These are phyloP conservation scores for Eufriesea mexicana DNA, from an alignment of 1,140 invertebrate species.

Conservation along the genomic window DNA sequence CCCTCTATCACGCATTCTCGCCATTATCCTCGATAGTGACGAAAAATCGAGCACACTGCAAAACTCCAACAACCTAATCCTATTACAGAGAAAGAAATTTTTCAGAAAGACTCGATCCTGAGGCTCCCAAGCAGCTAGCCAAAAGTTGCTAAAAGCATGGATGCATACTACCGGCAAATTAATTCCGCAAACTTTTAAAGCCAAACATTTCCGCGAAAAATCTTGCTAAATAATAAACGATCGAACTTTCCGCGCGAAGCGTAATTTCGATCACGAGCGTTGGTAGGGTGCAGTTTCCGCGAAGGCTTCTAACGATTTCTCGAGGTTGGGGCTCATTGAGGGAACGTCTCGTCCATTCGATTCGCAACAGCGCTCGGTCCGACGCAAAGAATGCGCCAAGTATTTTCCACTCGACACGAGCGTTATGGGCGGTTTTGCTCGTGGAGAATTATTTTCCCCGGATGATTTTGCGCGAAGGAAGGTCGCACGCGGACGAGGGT, in stretches of 20 bases:
- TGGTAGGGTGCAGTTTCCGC: not conserved
- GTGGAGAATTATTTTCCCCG: not conserved
- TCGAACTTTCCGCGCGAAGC: not conserved
- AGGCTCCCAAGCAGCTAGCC: too few species aligned
- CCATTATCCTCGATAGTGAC: too few species aligned
- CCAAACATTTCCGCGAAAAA: not conserved
- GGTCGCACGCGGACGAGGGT: not conserved
- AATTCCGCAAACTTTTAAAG: not conserved
- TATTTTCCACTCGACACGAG: not conserved
- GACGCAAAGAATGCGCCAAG: not conserved
- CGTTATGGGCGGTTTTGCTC: not conserved
- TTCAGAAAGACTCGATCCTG: too few species aligned
- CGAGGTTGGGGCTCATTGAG: not conserved
- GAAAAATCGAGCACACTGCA: too few species aligned
- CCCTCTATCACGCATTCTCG: too few species aligned
- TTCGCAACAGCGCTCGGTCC: not conserved
- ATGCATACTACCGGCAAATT: too few species aligned
- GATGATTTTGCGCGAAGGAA: slow-evolving; percentile 5
- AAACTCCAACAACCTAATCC: too few species aligned
- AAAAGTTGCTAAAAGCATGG: too few species aligned
- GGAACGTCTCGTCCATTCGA: not conserved
- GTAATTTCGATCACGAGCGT: not conserved
- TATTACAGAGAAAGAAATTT: too few species aligned
- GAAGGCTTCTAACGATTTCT: not conserved
- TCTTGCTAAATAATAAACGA: not conserved